Conservation (phyloP, 2,113 vertebrate genomes). For the Pseudolaguvia tuberculata region DNA sequence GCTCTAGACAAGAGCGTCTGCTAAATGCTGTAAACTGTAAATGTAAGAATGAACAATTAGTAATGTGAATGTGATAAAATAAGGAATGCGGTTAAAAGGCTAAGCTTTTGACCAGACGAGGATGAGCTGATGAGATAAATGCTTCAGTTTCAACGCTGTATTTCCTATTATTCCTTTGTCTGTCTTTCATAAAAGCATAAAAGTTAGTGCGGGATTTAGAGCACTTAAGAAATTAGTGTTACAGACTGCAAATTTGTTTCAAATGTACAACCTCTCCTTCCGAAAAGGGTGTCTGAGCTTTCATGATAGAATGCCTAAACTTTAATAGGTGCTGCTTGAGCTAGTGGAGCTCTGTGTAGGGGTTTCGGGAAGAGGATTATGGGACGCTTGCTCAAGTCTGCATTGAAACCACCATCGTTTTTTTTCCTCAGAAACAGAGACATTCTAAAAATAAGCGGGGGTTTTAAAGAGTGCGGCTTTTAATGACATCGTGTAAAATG, state of each 20-base stretch:
- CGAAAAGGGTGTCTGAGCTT: slow-evolving; percentile 40
- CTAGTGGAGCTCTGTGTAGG: slow-evolving; percentile 32
- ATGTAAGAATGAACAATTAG: too few relatives aligned
- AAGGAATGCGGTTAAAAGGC: neutral
- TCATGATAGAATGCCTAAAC: slow-evolving; percentile 41
- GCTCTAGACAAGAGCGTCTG: too few relatives aligned
- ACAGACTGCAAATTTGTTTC: slow-evolving; percentile 44
- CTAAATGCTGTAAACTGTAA: too few relatives aligned
- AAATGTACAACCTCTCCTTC: slow-evolving; percentile 43
- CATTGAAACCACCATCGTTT: slow-evolving; percentile 53
- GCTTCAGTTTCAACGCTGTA: slow-evolving; percentile 34
- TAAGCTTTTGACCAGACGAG: slow-evolving; percentile 10
- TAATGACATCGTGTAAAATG: slow-evolving; percentile 71
- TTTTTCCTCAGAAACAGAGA: slow-evolving; percentile 54
- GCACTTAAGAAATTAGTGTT: slow-evolving; percentile 47
- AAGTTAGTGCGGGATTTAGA: slow-evolving; percentile 20
- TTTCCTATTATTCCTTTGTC: slow-evolving; percentile 58
- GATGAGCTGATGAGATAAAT: slow-evolving; percentile 38
- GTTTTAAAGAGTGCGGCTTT: slow-evolving; percentile 70
- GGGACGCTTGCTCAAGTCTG: slow-evolving; percentile 38
- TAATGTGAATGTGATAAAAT: neutral
- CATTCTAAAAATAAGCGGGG: slow-evolving; percentile 67
- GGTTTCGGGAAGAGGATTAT: slow-evolving; percentile 44
- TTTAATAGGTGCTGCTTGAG: slow-evolving; percentile 47
- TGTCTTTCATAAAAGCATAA: slow-evolving; percentile 31